phyloP scores from a whole-genome alignment of 1,140 invertebrate genomes.

The Chionoecetes opilio region DNA sequence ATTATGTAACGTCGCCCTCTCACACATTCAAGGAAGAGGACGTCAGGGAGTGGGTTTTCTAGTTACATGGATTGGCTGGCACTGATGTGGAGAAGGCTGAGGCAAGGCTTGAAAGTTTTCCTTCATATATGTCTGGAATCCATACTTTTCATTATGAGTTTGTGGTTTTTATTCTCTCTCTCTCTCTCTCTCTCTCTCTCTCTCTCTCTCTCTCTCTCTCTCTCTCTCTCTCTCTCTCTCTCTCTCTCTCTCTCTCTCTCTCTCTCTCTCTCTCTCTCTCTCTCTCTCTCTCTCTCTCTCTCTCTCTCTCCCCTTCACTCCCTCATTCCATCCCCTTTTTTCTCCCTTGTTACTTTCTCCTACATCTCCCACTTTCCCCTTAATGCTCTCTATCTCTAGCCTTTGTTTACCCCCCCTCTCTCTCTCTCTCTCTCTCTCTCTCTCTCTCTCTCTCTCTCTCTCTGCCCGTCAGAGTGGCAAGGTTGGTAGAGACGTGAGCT shows the following conservation, averaged over 20 bases:
- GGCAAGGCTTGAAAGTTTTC: too few relatives aligned
- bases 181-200: too few relatives aligned
- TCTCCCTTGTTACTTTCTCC: neutral
- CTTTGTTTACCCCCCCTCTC: neutral
- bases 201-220: neutral
- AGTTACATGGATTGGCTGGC: too few relatives aligned
- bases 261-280: conserved; percentile 53
- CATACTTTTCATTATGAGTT: neutral
- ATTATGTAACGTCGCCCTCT: too few relatives aligned
- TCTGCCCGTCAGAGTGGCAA: too few relatives aligned
- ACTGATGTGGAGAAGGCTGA: too few relatives aligned
- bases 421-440: neutral
- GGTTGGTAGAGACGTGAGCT: too few relatives aligned
- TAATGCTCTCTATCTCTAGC: too few relatives aligned
- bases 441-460: neutral
- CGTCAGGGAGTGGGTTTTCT: too few relatives aligned
- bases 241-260: conserved; percentile 28
- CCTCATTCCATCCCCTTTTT: neutral
- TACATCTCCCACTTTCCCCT: too few relatives aligned
- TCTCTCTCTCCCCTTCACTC: neutral
- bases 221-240: neutral
- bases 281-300: conserved; percentile 50
- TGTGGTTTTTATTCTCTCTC: too few relatives aligned
- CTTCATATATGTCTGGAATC: neutral
- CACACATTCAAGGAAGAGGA: too few relatives aligned